These are phyloP conservation scores for Diplogasteroides magnus DNA, from an alignment of 1,140 invertebrate genomes.

Conservation along the genomic window DNA sequence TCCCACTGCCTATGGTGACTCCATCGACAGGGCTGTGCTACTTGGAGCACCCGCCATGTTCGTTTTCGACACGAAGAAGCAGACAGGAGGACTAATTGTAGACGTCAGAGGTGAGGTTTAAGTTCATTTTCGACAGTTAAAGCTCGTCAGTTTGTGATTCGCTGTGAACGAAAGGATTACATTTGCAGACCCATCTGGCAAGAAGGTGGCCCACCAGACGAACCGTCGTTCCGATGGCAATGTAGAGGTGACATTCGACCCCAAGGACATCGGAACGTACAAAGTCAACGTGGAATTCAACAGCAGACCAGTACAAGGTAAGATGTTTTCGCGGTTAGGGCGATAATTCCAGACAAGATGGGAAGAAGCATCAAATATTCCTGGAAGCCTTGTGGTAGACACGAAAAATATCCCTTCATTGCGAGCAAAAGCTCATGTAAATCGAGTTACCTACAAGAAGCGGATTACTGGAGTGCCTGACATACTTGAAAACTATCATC, in stretches of 20 bases:
- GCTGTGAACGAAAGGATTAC: not conserved
- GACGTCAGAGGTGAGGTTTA: not conserved
- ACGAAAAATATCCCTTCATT: too few species aligned
- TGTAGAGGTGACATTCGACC: slow-evolving; percentile 58
- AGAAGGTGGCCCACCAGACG: not conserved
- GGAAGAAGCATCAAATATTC: too few species aligned
- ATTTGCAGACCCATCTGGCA: not conserved
- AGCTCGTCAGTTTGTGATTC: not conserved
- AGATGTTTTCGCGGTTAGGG: too few species aligned
- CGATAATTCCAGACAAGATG: too few species aligned
- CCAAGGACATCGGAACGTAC: slow-evolving; percentile 69
- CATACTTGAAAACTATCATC: too few species aligned
- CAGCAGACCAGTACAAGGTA: slow-evolving; percentile 58
- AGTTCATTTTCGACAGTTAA: too few species aligned
- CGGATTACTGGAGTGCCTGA: too few species aligned
- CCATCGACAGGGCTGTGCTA: not conserved
- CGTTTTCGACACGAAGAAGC: slow-evolving; percentile 57
- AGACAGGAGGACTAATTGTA: slow-evolving; percentile 55
- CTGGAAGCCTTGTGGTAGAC: too few species aligned
- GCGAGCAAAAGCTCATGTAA: too few species aligned
- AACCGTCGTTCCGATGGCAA: not conserved
- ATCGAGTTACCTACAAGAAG: too few species aligned
- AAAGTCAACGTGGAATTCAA: slow-evolving; percentile 70
- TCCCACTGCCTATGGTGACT: not conserved
- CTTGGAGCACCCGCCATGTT: slow-evolving; percentile 57